A percentile compares a stretch with the other conserved stretches of the same genome.
Conservation (phyloP, 2,888 invertebrate genomes). For the Caenorhabditis plicata region DNA sequence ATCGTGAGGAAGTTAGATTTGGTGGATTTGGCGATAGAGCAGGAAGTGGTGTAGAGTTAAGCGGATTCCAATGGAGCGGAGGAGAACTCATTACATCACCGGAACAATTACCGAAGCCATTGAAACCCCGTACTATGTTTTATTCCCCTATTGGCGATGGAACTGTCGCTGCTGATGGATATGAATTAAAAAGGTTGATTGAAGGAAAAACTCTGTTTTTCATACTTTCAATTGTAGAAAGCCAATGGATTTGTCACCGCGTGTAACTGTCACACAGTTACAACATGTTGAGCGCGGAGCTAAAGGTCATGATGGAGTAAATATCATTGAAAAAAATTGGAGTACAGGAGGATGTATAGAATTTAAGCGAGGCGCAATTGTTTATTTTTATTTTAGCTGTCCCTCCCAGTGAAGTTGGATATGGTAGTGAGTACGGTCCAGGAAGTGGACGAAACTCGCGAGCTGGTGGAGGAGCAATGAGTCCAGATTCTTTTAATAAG, state of each 20-base stretch:
- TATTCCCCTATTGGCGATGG: slow-evolving; percentile 64
- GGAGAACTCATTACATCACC: slow-evolving; percentile 60
- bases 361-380: background rate
- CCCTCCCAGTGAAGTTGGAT: slow-evolving; percentile 36
- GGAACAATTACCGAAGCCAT: slow-evolving; percentile 45
- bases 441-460: slow-evolving; percentile 46
- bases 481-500: slow-evolving; percentile 32
- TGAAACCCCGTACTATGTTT: slow-evolving; percentile 59
- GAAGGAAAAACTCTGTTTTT: background rate
- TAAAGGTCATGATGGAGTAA: slow-evolving; percentile 55
- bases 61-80: slow-evolving; percentile 57
- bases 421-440: slow-evolving; percentile 46
- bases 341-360: slow-evolving; percentile 47
- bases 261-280: slow-evolving; percentile 60
- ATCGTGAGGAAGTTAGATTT: slow-evolving; percentile 54
- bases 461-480: slow-evolving; percentile 31
- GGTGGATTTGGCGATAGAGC: slow-evolving; percentile 61
- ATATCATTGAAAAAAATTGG: slow-evolving; percentile 61
- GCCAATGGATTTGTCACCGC: slow-evolving; percentile 58
- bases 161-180: slow-evolving; percentile 61
- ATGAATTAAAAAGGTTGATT: slow-evolving; percentile 56
- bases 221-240: slow-evolving; percentile 21
- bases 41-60: slow-evolving; percentile 61
- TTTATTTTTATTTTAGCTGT: slow-evolving; percentile 20
- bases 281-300: slow-evolving; percentile 57